Percentiles rank a stretch among this genome's conserved stretches.
These are phyloP conservation scores for Harpagifer antarcticus DNA, from an alignment of 2,797 vertebrate species.

Conservation along the genomic window DNA sequence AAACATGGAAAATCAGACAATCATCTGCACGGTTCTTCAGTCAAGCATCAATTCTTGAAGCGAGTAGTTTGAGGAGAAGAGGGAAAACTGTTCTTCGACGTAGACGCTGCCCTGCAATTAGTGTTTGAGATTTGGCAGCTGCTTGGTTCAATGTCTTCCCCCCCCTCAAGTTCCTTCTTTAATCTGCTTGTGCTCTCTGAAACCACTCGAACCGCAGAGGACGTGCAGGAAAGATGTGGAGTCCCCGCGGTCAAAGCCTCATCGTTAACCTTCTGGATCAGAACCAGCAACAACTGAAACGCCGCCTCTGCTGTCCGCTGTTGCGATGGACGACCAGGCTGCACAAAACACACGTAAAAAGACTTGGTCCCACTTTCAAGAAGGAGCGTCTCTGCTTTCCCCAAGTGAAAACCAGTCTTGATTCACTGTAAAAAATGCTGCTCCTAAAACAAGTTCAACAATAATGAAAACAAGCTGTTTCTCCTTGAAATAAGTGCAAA, in stretches of 20 bases:
- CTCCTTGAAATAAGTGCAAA: too few relatives aligned
- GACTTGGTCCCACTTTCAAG: constrained; percentile 8
- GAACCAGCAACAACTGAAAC: constrained; percentile 61
- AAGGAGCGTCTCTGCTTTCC: neutral
- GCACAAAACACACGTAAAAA: constrained; percentile 65
- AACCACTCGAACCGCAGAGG: constrained; percentile 70
- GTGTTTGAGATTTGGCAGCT: constrained; percentile 68
- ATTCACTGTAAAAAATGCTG: neutral
- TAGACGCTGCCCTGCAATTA: constrained; percentile 59
- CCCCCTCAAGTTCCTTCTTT: constrained; percentile 39
- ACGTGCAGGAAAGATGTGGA: constrained; percentile 65
- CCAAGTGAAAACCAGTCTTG: constrained; percentile 1
- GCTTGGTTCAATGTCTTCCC: constrained; percentile 28
- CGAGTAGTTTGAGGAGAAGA: neutral
- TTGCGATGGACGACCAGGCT: constrained; percentile 67
- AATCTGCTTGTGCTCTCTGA: constrained; percentile 58
- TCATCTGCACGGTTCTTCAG: constrained; percentile 13
- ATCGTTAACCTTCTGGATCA: constrained; percentile 74
- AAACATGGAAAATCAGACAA: constrained; percentile 1
- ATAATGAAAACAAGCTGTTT: too few relatives aligned
- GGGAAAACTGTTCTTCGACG: constrained; percentile 25
- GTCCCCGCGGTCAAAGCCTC: constrained; percentile 67
- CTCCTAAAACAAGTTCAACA: too few relatives aligned
- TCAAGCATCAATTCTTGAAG: constrained; percentile 16
- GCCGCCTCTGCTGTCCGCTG: constrained; percentile 54